These are phyloP conservation scores for Coptotermes formosanus DNA, from an alignment of 1,140 invertebrate genomes.

Conservation along the genomic window DNA sequence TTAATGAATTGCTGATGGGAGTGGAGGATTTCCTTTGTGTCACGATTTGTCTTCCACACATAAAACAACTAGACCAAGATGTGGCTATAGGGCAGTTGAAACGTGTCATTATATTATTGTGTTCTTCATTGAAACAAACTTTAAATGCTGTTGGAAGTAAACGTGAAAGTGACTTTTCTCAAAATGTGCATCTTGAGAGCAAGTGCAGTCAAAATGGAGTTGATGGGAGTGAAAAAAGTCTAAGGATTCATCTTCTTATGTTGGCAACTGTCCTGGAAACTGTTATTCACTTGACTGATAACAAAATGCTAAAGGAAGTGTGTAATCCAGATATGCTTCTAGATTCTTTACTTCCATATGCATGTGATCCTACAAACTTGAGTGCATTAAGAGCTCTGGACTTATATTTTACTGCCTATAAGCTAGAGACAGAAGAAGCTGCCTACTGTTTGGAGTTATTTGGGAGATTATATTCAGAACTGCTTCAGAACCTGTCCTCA, in stretches of 20 bases:
- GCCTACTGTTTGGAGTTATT: slow-evolving; percentile 46
- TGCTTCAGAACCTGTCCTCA: slow-evolving; percentile 60
- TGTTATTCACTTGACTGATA: slow-evolving; percentile 54
- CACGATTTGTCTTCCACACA: slow-evolving; percentile 61
- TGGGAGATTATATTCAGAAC: slow-evolving; percentile 51
- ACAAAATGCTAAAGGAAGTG: slow-evolving; percentile 43
- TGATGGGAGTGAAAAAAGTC: slow-evolving; percentile 35
- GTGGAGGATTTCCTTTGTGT: slow-evolving; percentile 53
- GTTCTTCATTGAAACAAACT: not conserved
- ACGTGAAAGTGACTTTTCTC: not conserved
- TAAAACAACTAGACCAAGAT: slow-evolving; percentile 44
- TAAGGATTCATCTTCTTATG: slow-evolving; percentile 51
- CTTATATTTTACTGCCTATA: not conserved
- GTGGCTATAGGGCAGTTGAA: slow-evolving; percentile 38
- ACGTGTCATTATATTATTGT: not conserved
- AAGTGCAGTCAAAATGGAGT: too few species aligned
- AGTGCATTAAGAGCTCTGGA: not conserved
- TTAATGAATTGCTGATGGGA: slow-evolving; percentile 46
- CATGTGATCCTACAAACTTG: not conserved
- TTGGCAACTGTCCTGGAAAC: slow-evolving; percentile 56
- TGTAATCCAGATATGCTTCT: not conserved
- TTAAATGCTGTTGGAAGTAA: not conserved
- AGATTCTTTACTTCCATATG: not conserved
- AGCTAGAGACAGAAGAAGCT: not conserved
- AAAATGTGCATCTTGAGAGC: not conserved